Evolutionary conservation across 2,113 vertebrate species (phyloP), one percentile per base, ranked within the genome.

Genomic region (Labeo rohita): DNA sequence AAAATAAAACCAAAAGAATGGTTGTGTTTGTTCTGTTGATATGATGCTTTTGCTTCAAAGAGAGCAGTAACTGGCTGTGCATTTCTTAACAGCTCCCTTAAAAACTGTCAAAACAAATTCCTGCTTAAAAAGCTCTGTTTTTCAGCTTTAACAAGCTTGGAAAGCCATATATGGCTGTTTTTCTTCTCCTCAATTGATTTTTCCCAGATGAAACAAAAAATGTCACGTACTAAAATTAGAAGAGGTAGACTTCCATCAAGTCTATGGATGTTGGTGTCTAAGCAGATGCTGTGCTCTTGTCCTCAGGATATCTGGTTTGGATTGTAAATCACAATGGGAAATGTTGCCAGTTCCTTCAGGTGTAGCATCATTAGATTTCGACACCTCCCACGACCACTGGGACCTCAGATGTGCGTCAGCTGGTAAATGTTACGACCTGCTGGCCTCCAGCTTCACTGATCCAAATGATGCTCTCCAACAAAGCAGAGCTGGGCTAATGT

Each of bases 341-440:
- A 90, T 45, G 59, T 75, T 6, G 11, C 52, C 70, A n/a, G 76
- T 56, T 88, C 85, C 89, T 87, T 70, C 36, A 59, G 72, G 54
- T 90, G 63, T 23, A 15, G 68, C 21, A 36, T 90, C 43, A 80
- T 83, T 79, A 72, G 49, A 54, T 23, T 83, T 70, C 45, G 18
- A 6, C 6, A 63, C 61, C 61, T 54, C 54, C 75, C 63, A 78
- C n/a, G 8, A 66, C 28, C 59, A 39, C 47, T 79, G 75, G 73
- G 74, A 21, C 28, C 75, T 56, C 90, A 21, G 50, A 88, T 87
- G 87, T 89, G 84, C 86, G 87, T 91, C 91, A 88, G 52, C 49
- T 15, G 34, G 39, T 87, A 28, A 91, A 90, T 89, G 88, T 90
- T 89, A 91, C 8, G 36, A 34, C 49, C 39, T 56, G 9, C 47